Base-by-base conservation (phyloP, 2,797 vertebrate species). In the Botia almorhae region DNA sequence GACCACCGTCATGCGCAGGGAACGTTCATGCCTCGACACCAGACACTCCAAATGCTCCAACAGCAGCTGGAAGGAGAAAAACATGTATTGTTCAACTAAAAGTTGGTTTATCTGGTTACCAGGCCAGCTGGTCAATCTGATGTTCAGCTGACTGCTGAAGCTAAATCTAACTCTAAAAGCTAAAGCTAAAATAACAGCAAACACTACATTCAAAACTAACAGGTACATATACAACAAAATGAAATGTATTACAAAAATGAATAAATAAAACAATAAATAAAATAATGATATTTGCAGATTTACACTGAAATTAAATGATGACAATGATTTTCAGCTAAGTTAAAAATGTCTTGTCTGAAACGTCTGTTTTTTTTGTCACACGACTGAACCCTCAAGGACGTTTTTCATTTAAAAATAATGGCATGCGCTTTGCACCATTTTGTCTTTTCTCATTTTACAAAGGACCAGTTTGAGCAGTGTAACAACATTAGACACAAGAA, bases 1-100 rank as follows among this genome's bases (percentile, higher is more conserved):
- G 51, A 99, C 98, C 91, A 99, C 98, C 0, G 97, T 99, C 98
- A 99, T 99, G 67, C 98, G 96, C 10, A 99, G 93, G 0, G 97
- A 99, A 26, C 98, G 94, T 92, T 99, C 97, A 50, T 99, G 98
- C 84, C 98, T 92, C 11, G 98, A 99, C 88, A 99, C 98, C 92
- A 99, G 94, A 89, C 98, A 99, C 93, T 99, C 98, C 94, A 99
- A 92, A 92, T 99, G 98, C 81, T 99, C 97, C 92, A 99, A 90
- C 85, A 99, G 93, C 78, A 99, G 93, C 98, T 99, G 78, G 0
- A 12, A 53, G 33, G 17, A 21, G 7, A 14, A 60, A 5, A 46
- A 7, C 8, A 46, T 16, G 7, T 50, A 17, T 51, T 17, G 13
- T 51, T 14, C n/a, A 51, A 17, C 13, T 14, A 17, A 14, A 14